Evolutionary conservation across 1,140 invertebrate species (phyloP).

Genomic region (Diabrotica virgifera): DNA sequence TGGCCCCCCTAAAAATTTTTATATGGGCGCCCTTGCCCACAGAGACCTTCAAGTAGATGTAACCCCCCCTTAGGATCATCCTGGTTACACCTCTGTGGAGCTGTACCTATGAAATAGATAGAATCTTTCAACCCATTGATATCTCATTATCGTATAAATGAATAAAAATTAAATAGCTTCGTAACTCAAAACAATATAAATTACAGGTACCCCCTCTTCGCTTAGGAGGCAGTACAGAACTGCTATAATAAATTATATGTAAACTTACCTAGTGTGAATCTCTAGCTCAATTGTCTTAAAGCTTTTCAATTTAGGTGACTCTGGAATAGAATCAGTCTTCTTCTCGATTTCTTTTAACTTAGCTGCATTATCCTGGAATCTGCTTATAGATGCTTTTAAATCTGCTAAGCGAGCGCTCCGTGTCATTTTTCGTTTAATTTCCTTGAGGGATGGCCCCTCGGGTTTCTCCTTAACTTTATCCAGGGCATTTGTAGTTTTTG

Average conservation of each 20-base stretch:
- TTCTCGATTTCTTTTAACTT: constrained; percentile 52
- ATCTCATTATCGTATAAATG: no score
- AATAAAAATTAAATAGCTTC: no score
- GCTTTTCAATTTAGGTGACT: constrained; percentile 57
- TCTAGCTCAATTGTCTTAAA: constrained; percentile 72
- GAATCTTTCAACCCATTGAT: no score
- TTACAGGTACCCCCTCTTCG: no score
- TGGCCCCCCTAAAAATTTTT: no score
- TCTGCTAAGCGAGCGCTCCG: constrained; percentile 64
- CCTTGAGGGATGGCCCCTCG: constrained; percentile 61
- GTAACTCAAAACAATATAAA: no score
- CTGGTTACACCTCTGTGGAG: no score
- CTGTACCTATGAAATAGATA: no score
- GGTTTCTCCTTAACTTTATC: constrained; percentile 45
- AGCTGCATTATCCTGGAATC: constrained; percentile 56
- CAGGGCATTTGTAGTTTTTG: constrained; percentile 48
- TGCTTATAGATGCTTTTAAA: constrained; percentile 60
- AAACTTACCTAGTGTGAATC: constrained; percentile 62
- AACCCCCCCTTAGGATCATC: no score
- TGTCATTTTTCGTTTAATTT: constrained; percentile 63
- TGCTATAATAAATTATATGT: background rate
- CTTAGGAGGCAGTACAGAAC: no score
- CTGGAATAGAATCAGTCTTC: constrained; percentile 39
- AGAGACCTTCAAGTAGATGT: no score
- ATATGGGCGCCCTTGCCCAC: no score